These are phyloP conservation scores for Pomacea canaliculata DNA, from an alignment of 2,888 invertebrate genomes.

Conservation along the genomic window DNA sequence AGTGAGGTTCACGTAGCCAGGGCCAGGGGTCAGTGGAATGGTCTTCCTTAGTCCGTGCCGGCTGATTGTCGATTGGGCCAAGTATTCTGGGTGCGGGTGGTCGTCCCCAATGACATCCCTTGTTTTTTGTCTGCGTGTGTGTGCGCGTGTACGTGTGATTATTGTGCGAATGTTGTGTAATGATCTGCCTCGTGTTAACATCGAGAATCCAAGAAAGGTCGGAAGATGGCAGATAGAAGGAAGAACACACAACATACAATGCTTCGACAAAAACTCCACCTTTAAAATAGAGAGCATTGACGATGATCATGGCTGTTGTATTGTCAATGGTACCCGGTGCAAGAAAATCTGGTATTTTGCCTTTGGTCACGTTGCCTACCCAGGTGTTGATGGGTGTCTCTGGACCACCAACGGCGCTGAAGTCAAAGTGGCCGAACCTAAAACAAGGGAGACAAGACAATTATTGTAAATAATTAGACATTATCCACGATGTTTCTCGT, in stretches of 20 bases:
- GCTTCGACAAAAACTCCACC: constrained; percentile 53
- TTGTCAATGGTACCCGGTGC: constrained; percentile 68
- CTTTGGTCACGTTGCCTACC: constrained; percentile 83
- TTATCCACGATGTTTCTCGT: too few species aligned
- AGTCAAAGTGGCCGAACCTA: constrained; percentile 24
- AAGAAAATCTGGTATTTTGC: constrained; percentile 84
- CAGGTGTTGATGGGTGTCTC: constrained; percentile 79
- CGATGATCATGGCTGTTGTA: constrained; percentile 62
- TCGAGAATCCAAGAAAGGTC: background rate
- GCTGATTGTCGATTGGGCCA: too few species aligned
- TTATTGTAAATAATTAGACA: too few species aligned
- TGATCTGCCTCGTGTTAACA: background rate
- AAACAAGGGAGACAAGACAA: background rate
- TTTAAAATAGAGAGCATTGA: constrained; percentile 71
- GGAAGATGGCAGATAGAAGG: too few species aligned
- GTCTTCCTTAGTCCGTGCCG: too few species aligned
- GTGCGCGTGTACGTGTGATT: too few species aligned
- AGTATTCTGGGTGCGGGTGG: too few species aligned
- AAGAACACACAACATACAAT: background rate
- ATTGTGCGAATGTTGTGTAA: too few species aligned
- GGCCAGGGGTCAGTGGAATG: too few species aligned
- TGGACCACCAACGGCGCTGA: constrained; percentile 58
- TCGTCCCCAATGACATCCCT: too few species aligned
- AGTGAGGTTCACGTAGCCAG: too few species aligned
- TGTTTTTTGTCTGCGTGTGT: too few species aligned